phyloP scores from a whole-genome alignment of 2,888 invertebrate species.

The Sesia bembeciformis region DNA sequence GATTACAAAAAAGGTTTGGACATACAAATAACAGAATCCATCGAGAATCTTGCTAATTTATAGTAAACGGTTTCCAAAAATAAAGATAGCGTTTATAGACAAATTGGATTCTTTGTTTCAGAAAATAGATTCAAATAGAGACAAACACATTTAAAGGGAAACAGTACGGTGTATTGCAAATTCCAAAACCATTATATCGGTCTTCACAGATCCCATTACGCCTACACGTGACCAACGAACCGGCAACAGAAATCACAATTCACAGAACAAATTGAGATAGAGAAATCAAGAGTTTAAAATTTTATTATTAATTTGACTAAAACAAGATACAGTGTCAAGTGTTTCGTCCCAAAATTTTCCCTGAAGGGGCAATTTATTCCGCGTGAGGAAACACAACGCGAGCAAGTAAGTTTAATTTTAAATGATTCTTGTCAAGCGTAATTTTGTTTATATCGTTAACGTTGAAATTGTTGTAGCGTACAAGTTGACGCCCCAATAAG shows the following conservation, averaged over 20 bases:
- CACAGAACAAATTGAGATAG: not conserved
- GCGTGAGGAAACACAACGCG: slow-evolving; percentile 2
- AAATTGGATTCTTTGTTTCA: too few relatives aligned
- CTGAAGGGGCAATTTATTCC: not conserved
- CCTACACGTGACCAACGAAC: slow-evolving; percentile 18
- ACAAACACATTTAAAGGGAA: not conserved
- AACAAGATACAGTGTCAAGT: not conserved
- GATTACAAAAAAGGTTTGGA: too few relatives aligned
- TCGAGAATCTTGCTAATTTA: too few relatives aligned
- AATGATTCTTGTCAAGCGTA: slow-evolving; percentile 1
- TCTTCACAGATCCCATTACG: slow-evolving; percentile 7
- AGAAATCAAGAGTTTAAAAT: not conserved
- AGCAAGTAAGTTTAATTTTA: slow-evolving; percentile 14
- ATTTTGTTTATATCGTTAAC: slow-evolving; percentile 12
- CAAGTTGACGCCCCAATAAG: not conserved
- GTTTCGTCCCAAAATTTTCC: not conserved
- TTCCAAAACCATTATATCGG: not conserved
- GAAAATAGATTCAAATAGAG: not conserved
- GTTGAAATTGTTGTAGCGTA: slow-evolving; percentile 1
- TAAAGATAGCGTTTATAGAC: too few relatives aligned
- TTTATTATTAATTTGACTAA: not conserved
- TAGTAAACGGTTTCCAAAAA: too few relatives aligned
- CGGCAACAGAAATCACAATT: slow-evolving; percentile 7
- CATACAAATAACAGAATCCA: too few relatives aligned
- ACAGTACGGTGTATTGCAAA: not conserved